Evolutionary conservation across 2,113 vertebrate genomes (phyloP).

Genomic region (Solea senegalensis): DNA sequence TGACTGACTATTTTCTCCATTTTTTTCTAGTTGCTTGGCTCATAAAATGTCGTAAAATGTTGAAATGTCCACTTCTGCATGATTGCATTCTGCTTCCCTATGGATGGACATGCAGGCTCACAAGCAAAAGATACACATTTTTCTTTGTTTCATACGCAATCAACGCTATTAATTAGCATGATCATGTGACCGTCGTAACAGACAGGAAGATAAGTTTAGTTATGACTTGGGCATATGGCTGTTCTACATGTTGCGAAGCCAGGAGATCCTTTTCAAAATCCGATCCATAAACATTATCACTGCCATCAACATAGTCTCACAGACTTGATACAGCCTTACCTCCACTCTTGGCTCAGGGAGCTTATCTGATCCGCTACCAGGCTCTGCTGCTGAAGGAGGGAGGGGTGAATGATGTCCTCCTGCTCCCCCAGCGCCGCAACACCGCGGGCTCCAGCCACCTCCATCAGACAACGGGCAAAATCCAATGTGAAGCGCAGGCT

Average conservation of each 20-base stretch:
- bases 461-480: conserved; percentile 90
- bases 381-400: conserved; percentile 88
- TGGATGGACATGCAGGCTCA: too few relatives aligned
- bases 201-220: too few relatives aligned
- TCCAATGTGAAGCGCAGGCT: conserved; percentile 90
- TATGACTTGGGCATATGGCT: too few relatives aligned
- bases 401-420: conserved; percentile 62
- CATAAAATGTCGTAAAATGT: too few relatives aligned
- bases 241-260: not conserved
- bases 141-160: too few relatives aligned
- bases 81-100: too few relatives aligned
- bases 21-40: too few relatives aligned
- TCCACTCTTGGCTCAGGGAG: conserved; percentile 94
- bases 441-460: conserved; percentile 87
- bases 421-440: conserved; percentile 39
- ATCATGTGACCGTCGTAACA: too few relatives aligned
- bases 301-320: not conserved
- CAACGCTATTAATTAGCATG: too few relatives aligned
- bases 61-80: too few relatives aligned
- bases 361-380: conserved; percentile 96
- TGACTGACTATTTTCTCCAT: too few relatives aligned
- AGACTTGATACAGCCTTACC: conserved; percentile 75
- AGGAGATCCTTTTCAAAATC: not conserved
- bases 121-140: too few relatives aligned
- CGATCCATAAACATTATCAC: not conserved